Percentiles rank a stretch among this genome's conserved stretches.
These are phyloP conservation scores for Aphidius gifuensis DNA, from an alignment of 1,140 invertebrate genomes.

Conservation along the genomic window DNA sequence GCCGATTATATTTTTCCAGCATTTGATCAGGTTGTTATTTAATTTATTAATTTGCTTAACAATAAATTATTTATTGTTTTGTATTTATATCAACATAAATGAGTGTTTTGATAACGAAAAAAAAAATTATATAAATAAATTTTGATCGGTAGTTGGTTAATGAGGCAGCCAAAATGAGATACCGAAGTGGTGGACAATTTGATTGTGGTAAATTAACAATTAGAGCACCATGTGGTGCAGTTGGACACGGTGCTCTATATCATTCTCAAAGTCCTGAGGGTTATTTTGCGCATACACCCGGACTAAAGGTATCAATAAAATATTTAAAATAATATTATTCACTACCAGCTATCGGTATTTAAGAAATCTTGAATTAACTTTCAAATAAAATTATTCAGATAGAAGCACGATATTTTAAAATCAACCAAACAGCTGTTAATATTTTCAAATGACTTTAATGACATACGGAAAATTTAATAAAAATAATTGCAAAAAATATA, in stretches of 20 bases:
- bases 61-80: slow-evolving; percentile 9
- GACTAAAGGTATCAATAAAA: slow-evolving; percentile 72
- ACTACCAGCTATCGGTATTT: too few species aligned
- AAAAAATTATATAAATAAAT: not conserved
- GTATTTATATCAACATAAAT: too few species aligned
- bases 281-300: slow-evolving; percentile 94
- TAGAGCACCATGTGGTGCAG: slow-evolving; percentile 81
- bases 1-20: slow-evolving; percentile 99
- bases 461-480: too few species aligned
- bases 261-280: slow-evolving; percentile 98
- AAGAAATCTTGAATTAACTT: too few species aligned
- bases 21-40: slow-evolving; percentile 84
- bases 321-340: not conserved
- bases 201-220: slow-evolving; percentile 91
- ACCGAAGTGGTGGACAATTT: slow-evolving; percentile 87
- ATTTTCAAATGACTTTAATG: too few species aligned
- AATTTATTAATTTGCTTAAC: slow-evolving; percentile 1
- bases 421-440: too few species aligned
- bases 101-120: slow-evolving; percentile 1
- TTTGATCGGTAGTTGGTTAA: slow-evolving; percentile 65
- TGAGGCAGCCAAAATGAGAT: slow-evolving; percentile 92
- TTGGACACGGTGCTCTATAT: slow-evolving; percentile 92
- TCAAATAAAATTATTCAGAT: too few species aligned
- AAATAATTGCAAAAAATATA: too few species aligned
- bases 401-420: too few species aligned